phyloP scores from a whole-genome alignment of 2,888 invertebrate genomes.

The Imbricaverruca yamaguchii region DNA sequence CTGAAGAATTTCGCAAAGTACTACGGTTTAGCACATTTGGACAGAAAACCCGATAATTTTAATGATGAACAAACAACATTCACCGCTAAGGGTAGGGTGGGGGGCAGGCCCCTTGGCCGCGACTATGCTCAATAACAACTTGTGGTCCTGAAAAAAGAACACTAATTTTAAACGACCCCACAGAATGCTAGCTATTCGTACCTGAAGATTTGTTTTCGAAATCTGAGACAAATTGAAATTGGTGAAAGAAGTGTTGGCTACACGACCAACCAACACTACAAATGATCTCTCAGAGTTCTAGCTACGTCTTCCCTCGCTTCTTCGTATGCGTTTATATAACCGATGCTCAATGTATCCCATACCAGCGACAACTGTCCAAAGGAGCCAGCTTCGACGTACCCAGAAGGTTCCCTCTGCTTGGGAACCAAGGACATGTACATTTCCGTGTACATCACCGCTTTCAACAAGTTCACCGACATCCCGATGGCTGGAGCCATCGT shows the following conservation, averaged over 20 bases:
- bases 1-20: too few species aligned
- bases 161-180: too few species aligned
- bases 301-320: neutral
- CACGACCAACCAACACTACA: too few species aligned
- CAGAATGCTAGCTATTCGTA: neutral
- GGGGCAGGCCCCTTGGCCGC: too few species aligned
- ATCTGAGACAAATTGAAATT: neutral
- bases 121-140: too few species aligned
- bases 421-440: neutral
- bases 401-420: neutral
- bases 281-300: neutral
- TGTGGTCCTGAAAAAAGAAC: too few species aligned
- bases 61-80: too few species aligned
- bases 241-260: too few species aligned
- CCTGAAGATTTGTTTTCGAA: neutral
- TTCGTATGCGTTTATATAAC: neutral
- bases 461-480: neutral
- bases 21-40: too few species aligned
- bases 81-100: too few species aligned
- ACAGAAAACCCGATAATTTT: too few species aligned
- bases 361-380: neutral
- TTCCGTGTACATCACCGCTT: neutral
- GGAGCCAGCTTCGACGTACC: neutral
- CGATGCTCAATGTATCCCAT: neutral
- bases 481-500: neutral